Percentiles rank a stretch among this genome's conserved stretches.
Evolutionary conservation across 2,797 vertebrate species (phyloP).

Genomic region (Hafferia zeledoni): DNA sequence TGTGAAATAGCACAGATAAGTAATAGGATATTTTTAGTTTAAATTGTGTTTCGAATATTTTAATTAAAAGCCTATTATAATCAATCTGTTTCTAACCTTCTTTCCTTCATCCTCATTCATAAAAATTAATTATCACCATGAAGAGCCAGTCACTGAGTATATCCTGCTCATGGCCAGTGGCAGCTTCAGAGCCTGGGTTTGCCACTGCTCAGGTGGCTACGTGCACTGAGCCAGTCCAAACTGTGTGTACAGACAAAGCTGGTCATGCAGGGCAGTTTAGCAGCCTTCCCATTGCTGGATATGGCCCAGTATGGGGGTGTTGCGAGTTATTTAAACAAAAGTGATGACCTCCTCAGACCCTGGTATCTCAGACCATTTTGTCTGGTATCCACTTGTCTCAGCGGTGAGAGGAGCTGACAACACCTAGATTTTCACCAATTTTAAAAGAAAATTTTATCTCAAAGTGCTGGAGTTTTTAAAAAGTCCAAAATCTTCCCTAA

Average conservation of each 20-base stretch:
- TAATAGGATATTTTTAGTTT: constrained; percentile 39
- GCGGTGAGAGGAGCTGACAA: background rate
- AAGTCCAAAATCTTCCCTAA: background rate
- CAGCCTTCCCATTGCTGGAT: background rate
- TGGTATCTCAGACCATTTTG: background rate
- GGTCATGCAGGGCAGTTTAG: background rate
- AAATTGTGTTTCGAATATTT: constrained; percentile 12
- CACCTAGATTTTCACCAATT: background rate
- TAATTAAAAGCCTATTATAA: constrained; percentile 42
- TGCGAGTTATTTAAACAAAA: background rate
- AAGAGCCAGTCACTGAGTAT: background rate
- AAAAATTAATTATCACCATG: background rate
- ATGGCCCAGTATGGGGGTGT: fast-evolving
- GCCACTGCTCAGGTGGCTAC: fast-evolving
- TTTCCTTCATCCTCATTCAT: background rate
- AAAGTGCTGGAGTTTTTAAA: background rate
- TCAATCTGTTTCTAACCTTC: constrained; percentile 22
- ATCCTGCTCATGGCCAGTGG: background rate
- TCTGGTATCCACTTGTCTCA: background rate
- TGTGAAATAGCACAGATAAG: background rate
- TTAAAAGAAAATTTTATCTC: background rate
- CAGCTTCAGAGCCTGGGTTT: background rate
- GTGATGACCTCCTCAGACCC: background rate
- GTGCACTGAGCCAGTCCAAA: fast-evolving
- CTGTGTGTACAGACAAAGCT: fast-evolving